Evolutionary conservation across 2,888 invertebrate species (phyloP), one percentile per base, ranked within the genome.

Genomic region (Melolontha melolontha): DNA sequence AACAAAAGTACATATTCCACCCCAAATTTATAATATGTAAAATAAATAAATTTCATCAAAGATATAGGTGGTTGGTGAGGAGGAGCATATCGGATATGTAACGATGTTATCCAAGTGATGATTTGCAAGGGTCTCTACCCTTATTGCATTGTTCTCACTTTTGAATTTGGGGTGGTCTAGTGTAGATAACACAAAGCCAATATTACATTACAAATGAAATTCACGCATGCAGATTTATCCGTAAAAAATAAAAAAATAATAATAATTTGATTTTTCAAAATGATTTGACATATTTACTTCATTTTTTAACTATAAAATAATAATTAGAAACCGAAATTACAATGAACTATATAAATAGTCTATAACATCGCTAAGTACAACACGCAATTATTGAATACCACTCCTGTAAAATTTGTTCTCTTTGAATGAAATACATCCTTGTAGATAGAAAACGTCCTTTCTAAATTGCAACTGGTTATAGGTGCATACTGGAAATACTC

Each of bases 81-180:
- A n/a, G 27, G 42, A 10, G 7, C 12, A 27, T 17, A 57, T 77
- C 75, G 79, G 78, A 82, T 81, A 80, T 79, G 80, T 82, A 80
- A 82, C 80, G 82, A 82, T 82, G 81, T 82, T 82, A 82, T 82
- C 82, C 79, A 79, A 79, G 79, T 80, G 80, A 79, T 81, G 82
- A 82, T 82, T 82, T 82, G 80, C 80, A 79, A 79, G 82, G 82
- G 82, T 80, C 79, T 75, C 78, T 77, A 81, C 81, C 81, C 82
- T 82, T 81, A 82, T 79, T 80, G 82, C 81, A 79, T 82, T 82
- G 82, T 82, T 82, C 82, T 82, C 82, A 82, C 82, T 82, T 82
- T 81, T 81, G 81, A 81, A 81, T 81, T 79, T 79, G 79, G 82
- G 82, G 82, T 81, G 82, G 81, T 81, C 79, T 79, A 76, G 78